Evolutionary conservation across 2,797 vertebrate species (phyloP).

Genomic region (Urosaurus nigricauda): DNA sequence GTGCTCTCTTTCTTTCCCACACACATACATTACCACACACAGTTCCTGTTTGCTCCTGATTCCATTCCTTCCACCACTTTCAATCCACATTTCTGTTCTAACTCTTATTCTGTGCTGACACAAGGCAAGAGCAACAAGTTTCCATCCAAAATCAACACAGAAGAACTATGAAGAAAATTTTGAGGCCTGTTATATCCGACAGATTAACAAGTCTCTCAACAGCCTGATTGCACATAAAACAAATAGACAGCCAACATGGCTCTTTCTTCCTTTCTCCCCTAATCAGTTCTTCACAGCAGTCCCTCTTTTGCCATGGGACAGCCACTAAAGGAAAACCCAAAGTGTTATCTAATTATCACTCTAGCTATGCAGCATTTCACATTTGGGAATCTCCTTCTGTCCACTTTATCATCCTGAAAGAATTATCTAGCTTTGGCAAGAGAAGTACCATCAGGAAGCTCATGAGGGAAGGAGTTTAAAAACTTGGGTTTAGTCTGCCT

Average conservation of each 20-base stretch:
- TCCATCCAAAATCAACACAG: conserved; percentile 24
- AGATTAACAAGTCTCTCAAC: conserved; percentile 21
- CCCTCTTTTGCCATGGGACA: not conserved
- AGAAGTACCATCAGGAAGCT: not conserved
- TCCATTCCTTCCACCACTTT: conserved; percentile 52
- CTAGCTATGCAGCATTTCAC: not conserved
- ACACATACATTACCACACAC: no score
- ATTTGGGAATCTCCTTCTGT: not conserved
- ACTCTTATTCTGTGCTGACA: conserved; percentile 36
- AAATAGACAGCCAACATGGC: not conserved
- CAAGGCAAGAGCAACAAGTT: conserved; percentile 31
- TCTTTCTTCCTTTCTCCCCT: conserved; percentile 8
- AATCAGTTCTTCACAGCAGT: conserved; percentile 4
- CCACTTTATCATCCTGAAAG: not conserved
- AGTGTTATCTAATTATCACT: not conserved
- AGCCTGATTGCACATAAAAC: not conserved
- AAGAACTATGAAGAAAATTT: conserved; percentile 18
- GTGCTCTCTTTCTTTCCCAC: no score
- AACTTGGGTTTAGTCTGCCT: not conserved
- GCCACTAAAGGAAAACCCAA: not conserved
- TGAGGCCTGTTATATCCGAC: conserved; percentile 37
- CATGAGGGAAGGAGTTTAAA: not conserved
- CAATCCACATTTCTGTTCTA: conserved; percentile 60
- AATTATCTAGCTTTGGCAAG: not conserved
- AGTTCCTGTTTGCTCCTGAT: conserved; percentile 58